Percentiles rank a stretch among this genome's conserved stretches.
Conservation (phyloP, 2,888 invertebrate genomes). For the Lasioglossum oenotherae region DNA sequence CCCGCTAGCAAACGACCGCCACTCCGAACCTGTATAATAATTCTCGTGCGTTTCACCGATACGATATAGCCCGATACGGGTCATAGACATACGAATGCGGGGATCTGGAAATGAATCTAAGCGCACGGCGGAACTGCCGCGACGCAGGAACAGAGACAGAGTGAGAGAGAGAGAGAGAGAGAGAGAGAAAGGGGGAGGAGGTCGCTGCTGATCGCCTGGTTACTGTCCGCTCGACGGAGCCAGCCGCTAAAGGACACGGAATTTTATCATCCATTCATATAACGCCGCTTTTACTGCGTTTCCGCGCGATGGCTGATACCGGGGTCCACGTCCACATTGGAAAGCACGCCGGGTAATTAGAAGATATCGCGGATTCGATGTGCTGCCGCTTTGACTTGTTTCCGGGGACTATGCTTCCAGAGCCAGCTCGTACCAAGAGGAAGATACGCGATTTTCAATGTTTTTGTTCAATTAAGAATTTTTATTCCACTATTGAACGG, state of each 20-base stretch:
- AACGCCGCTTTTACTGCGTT: constrained; percentile 41
- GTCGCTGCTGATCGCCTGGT: neutral
- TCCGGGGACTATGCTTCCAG: neutral
- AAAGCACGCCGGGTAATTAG: constrained; percentile 56
- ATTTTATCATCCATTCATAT: constrained; percentile 58
- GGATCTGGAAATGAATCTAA: constrained; percentile 36
- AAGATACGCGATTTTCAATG: neutral
- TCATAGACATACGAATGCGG: constrained; percentile 35
- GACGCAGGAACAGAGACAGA: neutral
- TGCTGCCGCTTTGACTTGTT: constrained; percentile 3
- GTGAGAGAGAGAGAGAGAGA: neutral
- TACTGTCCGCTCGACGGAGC: neutral
- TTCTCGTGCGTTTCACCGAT: constrained; percentile 58
- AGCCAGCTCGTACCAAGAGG: neutral
- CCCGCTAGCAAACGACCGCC: constrained; percentile 27
- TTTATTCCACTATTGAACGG: neutral
- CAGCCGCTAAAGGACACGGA: constrained; percentile 52
- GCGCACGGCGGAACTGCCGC: neutral
- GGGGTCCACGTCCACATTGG: constrained; percentile 35
- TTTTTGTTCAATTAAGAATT: neutral
- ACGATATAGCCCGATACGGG: constrained; percentile 39
- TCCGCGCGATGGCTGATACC: constrained; percentile 51
- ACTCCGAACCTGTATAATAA: constrained; percentile 55
- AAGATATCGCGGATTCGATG: constrained; percentile 45
- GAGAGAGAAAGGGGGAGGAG: neutral